phyloP scores from a whole-genome alignment of 2,888 invertebrate genomes.

The Lagria hirta region DNA sequence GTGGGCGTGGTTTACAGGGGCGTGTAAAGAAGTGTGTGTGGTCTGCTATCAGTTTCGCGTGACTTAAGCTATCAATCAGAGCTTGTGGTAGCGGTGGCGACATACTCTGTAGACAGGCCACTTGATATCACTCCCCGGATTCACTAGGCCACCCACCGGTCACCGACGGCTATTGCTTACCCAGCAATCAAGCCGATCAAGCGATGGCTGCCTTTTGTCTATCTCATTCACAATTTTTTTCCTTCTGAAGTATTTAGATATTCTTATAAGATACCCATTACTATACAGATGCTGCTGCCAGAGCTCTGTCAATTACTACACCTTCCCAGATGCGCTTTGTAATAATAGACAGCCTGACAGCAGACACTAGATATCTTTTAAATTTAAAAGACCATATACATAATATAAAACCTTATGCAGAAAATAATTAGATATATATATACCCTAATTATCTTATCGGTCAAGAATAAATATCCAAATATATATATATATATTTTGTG shows the following conservation, averaged over 20 bases:
- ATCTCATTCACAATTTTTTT: slow-evolving; percentile 16
- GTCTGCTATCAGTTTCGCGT: slow-evolving; percentile 52
- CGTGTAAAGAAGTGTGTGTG: slow-evolving; percentile 47
- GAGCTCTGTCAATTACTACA: slow-evolving; percentile 13
- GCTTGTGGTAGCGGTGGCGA: slow-evolving; percentile 56
- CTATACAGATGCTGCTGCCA: too few relatives aligned
- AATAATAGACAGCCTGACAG: neutral
- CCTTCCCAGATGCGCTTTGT: slow-evolving; percentile 9
- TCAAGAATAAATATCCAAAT: too few relatives aligned
- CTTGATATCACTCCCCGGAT: slow-evolving; percentile 51
- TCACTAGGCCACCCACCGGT: slow-evolving; percentile 45
- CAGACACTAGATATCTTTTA: too few relatives aligned
- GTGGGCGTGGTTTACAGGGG: slow-evolving; percentile 31
- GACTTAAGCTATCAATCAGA: slow-evolving; percentile 55
- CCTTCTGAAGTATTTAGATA: neutral
- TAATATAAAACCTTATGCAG: too few relatives aligned
- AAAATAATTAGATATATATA: too few relatives aligned
- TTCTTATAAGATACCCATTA: neutral
- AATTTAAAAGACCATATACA: too few relatives aligned
- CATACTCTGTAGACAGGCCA: slow-evolving; percentile 55
- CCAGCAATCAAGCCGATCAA: slow-evolving; percentile 40
- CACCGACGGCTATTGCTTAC: slow-evolving; percentile 47
- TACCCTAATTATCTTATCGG: too few relatives aligned
- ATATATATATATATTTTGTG: too few relatives aligned
- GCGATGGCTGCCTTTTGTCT: slow-evolving; percentile 3